A percentile compares a stretch with the other conserved stretches of the same genome.
Evolutionary conservation across 2,888 invertebrate genomes (phyloP).

Genomic region (Netelia melanura): DNA sequence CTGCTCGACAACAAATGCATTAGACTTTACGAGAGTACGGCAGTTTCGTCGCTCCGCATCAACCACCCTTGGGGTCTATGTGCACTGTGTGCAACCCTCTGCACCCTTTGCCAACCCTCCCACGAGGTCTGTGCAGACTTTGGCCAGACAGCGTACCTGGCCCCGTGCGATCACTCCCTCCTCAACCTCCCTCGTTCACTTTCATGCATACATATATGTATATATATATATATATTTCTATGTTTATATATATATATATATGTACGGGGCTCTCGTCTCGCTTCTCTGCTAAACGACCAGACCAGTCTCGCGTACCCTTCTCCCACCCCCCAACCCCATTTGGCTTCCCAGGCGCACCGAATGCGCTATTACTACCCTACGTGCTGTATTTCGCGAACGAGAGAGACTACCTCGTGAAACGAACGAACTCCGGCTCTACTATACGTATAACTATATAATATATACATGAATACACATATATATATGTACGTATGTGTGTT

Average conservation of each 20-base stretch:
- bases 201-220: constrained; percentile 1
- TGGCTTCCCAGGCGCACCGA: constrained; percentile 45
- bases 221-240: constrained; percentile 7
- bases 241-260: constrained; percentile 17
- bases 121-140: constrained; percentile 74
- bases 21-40: constrained; percentile 80
- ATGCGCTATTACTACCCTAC: constrained; percentile 67
- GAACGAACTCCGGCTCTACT: constrained; percentile 38
- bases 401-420: constrained; percentile 25
- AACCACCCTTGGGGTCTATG: constrained; percentile 62
- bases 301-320: constrained; percentile 59
- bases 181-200: constrained; percentile 41
- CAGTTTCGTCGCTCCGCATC: constrained; percentile 74
- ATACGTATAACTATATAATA: not conserved
- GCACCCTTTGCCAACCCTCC: constrained; percentile 44
- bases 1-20: constrained; percentile 80
- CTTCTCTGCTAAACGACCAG: constrained; percentile 62
- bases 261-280: constrained; percentile 50
- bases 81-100: constrained; percentile 46
- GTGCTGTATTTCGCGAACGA: constrained; percentile 66
- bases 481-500: not conserved
- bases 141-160: constrained; percentile 78
- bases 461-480: constrained; percentile 23
- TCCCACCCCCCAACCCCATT: constrained; percentile 32
- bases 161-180: constrained; percentile 71